phyloP scores from a whole-genome alignment of 2,113 vertebrate species.

The Clarias gariepinus region DNA sequence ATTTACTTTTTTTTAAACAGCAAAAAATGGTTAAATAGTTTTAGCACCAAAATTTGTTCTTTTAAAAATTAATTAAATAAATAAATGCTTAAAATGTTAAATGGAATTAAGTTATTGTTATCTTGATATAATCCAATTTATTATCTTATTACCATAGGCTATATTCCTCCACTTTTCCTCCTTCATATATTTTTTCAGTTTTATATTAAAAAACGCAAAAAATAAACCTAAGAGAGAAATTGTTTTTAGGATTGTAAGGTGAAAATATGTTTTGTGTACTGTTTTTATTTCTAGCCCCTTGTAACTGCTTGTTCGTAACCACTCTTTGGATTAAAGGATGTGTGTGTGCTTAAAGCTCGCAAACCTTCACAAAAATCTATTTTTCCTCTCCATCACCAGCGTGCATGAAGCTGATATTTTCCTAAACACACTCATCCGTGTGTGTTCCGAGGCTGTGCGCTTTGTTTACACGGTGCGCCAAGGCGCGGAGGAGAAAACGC shows the following conservation, averaged over 20 bases:
- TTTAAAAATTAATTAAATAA: neutral
- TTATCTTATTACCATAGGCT: neutral
- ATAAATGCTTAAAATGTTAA: neutral
- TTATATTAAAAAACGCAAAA: too few species aligned
- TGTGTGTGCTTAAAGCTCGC: neutral
- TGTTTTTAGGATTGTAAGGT: too few species aligned
- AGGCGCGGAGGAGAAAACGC: conserved; percentile 48
- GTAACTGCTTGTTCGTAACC: neutral
- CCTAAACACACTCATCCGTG: neutral
- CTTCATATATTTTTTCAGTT: too few species aligned
- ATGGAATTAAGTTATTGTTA: neutral
- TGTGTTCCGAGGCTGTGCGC: conserved; percentile 25
- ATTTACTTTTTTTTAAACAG: neutral
- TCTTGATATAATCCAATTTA: neutral
- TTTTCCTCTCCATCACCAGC: neutral
- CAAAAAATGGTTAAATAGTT: neutral
- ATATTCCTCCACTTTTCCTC: neutral
- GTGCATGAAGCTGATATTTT: conserved; percentile 15
- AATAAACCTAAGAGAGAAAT: too few species aligned
- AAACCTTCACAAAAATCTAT: neutral
- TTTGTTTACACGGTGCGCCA: conserved; percentile 13
- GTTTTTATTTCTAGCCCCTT: too few species aligned
- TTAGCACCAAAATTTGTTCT: neutral
- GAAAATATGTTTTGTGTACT: too few species aligned
- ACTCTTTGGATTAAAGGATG: neutral